Percentiles rank a stretch among this genome's conserved stretches.
Evolutionary conservation across 2,797 vertebrate genomes (phyloP).

Genomic region (Microtus obscurus): DNA sequence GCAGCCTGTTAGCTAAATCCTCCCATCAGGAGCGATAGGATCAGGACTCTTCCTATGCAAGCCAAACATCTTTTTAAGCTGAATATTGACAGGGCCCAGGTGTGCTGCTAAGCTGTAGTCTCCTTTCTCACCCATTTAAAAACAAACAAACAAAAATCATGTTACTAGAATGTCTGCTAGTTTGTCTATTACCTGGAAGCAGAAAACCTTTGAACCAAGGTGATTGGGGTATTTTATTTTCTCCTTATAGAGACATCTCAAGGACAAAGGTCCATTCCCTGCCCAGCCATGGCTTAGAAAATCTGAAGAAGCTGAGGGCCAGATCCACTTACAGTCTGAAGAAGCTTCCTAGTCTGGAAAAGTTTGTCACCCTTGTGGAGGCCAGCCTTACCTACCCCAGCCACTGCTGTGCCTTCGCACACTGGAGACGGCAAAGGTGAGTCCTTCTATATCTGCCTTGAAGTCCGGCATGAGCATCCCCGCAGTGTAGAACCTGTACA

Average conservation of each 20-base stretch:
- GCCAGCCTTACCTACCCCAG: conserved; percentile 96
- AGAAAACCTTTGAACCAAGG: not conserved
- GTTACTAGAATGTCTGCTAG: not conserved
- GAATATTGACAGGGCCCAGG: not conserved
- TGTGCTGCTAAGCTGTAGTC: not conserved
- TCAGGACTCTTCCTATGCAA: not conserved
- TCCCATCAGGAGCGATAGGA: not conserved
- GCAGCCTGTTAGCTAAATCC: not conserved
- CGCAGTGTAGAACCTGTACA: not conserved
- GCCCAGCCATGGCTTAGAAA: conserved; percentile 91
- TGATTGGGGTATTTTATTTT: conserved; percentile 70
- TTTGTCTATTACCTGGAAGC: not conserved
- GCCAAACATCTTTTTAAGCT: not conserved
- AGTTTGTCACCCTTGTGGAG: conserved; percentile 90
- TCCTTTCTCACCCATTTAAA: not conserved
- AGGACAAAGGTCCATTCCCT: conserved; percentile 92
- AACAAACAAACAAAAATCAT: not conserved
- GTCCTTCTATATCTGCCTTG: conserved; percentile 72
- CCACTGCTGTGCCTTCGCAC: conserved; percentile 97
- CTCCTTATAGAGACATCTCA: conserved; percentile 94
- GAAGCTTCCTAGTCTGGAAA: conserved; percentile 94
- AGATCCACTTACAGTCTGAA: conserved; percentile 92
- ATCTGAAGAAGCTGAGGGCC: conserved; percentile 92
- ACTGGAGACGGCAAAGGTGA: conserved; percentile 91
- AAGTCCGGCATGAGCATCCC: not conserved